Base-by-base conservation (phyloP, 2,888 invertebrate genomes). In the Lissonota sp. region DNA sequence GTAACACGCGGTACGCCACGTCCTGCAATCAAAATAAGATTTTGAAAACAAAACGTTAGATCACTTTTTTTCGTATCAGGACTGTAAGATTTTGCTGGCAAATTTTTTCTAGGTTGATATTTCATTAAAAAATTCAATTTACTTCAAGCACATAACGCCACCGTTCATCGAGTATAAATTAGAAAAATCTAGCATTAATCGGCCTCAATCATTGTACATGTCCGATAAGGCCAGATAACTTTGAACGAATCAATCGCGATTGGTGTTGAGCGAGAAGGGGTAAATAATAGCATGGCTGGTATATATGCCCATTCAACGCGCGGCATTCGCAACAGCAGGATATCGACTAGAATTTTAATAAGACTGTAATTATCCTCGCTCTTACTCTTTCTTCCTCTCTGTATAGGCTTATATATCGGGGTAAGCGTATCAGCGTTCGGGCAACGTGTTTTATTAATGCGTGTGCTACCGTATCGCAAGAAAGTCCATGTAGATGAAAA, bases 1-100 rank as follows among this genome's bases (percentile, higher is more conserved):
- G 91, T 91, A 78, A 92, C 91, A 84, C 93, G 92, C 80, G 92
- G 89, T 79, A 85, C 85, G 82, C 91, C 93, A 85, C 93, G 93
- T 87, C 93, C 94, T 94, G 92, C 4, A 93, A 93, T 37, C 75
- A 78, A 42, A n/a, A 82, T 16, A 12, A 63, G 40, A 55, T 53
- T 42, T n/a, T 64, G 2, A 75, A 49, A 44, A 26, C 53, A 51
- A 51, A 62, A 6, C 40, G 16, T 42, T 16, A 63, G 44, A 26
- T 53, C 5, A 7, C 5, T 6, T 42, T 42, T 42, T 42, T 7
- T 42, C 7, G 5, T 42, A 42, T 42, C 7, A 42, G 5, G 42
- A 42, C 42, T 42, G n/a, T n/a, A n/a, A n/a, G n/a, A 26, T 26
- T 26, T 26, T 1, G 26, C 3, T 26, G 1, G 1, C 26, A 26